Evolutionary conservation across 2,113 vertebrate species (phyloP).

Genomic region (human): DNA sequence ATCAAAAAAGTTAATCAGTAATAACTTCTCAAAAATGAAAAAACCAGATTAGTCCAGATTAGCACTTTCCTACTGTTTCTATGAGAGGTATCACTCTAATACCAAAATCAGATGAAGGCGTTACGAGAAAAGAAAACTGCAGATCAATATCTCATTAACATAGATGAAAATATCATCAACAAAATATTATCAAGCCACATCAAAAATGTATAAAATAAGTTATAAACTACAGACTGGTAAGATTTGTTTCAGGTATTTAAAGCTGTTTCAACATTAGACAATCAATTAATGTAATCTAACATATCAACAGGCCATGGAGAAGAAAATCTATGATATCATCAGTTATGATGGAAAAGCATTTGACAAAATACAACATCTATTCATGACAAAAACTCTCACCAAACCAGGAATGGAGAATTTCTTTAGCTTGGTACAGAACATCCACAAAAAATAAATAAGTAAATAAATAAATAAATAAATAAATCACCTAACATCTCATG

Average conservation of each 20-base stretch:
- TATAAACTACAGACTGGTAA: background rate
- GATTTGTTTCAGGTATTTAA: background rate
- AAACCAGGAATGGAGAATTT: background rate
- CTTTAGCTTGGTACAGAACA: background rate
- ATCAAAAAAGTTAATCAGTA: background rate
- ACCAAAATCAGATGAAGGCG: background rate
- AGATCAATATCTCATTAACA: background rate
- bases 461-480: no score
- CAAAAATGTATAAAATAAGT: background rate
- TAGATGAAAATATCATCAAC: background rate
- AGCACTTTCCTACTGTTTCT: background rate
- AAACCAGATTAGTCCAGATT: background rate
- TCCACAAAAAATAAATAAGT: background rate
- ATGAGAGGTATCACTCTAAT: background rate
- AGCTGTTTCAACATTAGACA: background rate
- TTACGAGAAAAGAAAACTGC: background rate
- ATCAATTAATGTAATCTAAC: background rate
- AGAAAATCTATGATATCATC: background rate
- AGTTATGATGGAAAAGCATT: background rate
- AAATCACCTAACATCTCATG: background rate
- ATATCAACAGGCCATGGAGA: background rate
- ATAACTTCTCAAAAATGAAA: constrained; percentile 9
- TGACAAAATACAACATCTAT: background rate
- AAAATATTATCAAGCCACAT: background rate
- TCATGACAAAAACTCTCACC: background rate